Conservation (phyloP, 2,888 invertebrate species). For the Craniophora ligustri region DNA sequence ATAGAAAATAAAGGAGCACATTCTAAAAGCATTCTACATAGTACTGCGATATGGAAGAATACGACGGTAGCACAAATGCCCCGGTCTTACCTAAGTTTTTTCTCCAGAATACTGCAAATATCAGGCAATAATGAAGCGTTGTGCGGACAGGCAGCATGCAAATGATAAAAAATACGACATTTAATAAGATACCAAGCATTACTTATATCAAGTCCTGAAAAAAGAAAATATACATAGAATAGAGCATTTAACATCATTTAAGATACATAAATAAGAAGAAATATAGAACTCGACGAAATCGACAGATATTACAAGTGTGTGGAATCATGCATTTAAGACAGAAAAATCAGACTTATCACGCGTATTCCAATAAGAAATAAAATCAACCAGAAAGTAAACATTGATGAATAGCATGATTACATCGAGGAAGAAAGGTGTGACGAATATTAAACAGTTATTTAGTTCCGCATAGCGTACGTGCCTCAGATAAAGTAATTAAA, state of each 20-base stretch:
- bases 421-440: conserved; percentile 52
- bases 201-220: conserved; percentile 51
- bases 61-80: conserved; percentile 58
- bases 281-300: conserved; percentile 17
- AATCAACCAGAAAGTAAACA: conserved; percentile 48
- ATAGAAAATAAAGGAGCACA: conserved; percentile 25
- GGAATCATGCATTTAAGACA: conserved; percentile 38
- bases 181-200: conserved; percentile 76
- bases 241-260: conserved; percentile 32
- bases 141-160: conserved; percentile 89
- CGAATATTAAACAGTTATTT: conserved; percentile 54
- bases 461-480: conserved; percentile 52
- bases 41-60: conserved; percentile 49
- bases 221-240: conserved; percentile 48
- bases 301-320: conserved; percentile 36
- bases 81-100: conserved; percentile 93
- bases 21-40: conserved; percentile 49
- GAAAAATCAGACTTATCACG: conserved; percentile 34
- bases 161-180: conserved; percentile 85
- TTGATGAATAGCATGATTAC: conserved; percentile 47
- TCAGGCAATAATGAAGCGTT: conserved; percentile 88
- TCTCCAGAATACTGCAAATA: conserved; percentile 93
- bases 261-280: conserved; percentile 24
- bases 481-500: conserved; percentile 49
- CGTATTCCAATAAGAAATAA: conserved; percentile 30